A percentile compares a stretch with the other conserved stretches of the same genome.
Conservation (phyloP, 2,113 vertebrate genomes). For the Chaetorhynchus papuensis region DNA sequence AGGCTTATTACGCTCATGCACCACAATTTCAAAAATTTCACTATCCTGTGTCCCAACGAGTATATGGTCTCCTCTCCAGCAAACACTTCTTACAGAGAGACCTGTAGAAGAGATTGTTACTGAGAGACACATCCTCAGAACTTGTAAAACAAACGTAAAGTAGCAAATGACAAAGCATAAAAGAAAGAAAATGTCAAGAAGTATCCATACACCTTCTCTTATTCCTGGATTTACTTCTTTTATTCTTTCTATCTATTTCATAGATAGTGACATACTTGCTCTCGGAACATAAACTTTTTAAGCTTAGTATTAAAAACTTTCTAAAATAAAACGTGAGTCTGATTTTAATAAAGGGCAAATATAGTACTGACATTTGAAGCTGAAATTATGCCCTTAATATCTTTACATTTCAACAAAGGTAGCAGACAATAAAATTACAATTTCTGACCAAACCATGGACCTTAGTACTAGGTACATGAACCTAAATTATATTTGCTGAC, state of each 20-base stretch:
- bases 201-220: not conserved
- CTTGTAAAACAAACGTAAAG: not conserved
- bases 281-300: not conserved
- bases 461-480: not conserved
- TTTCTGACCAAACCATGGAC: not conserved
- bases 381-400: not conserved
- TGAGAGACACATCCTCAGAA: not conserved
- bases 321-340: not conserved
- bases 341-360: not conserved
- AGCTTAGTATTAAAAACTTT: not conserved
- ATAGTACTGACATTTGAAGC: not conserved
- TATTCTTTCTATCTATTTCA: not conserved
- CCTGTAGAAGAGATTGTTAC: conserved; percentile 71
- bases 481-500: not conserved
- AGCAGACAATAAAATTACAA: not conserved
- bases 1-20: conserved; percentile 96
- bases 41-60: conserved; percentile 97
- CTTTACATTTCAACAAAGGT: not conserved
- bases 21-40: conserved; percentile 98
- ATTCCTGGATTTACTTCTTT: not conserved
- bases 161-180: not conserved
- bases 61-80: conserved; percentile 97
- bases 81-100: conserved; percentile 95
- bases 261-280: not conserved
- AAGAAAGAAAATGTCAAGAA: not conserved